phyloP scores from a whole-genome alignment of 2,113 vertebrate genomes.

The Setophaga petechia region DNA sequence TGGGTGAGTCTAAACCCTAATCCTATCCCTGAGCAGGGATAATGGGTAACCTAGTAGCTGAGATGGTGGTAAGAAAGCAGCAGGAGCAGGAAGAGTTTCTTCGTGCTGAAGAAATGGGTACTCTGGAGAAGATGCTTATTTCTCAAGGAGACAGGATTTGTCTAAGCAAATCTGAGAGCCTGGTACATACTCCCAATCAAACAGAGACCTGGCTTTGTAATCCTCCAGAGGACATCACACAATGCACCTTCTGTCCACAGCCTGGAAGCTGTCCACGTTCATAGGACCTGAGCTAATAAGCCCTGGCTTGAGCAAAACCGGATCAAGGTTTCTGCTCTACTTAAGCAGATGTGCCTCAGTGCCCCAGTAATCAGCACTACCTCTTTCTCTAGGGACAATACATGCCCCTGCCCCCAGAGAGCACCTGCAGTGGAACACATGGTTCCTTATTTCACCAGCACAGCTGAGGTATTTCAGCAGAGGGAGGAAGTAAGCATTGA shows the following conservation, averaged over 20 bases:
- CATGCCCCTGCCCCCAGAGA: not conserved
- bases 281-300: not conserved
- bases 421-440: not conserved
- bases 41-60: not conserved
- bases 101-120: not conserved
- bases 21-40: not conserved
- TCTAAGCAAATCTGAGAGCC: not conserved
- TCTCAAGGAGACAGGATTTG: not conserved
- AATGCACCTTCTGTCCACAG: constrained; percentile 15
- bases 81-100: not conserved
- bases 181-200: not conserved
- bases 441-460: not conserved
- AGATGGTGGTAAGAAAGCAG: not conserved
- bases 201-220: not conserved
- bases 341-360: not conserved
- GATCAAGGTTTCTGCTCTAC: not conserved
- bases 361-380: not conserved
- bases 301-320: not conserved
- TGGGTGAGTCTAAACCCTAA: not conserved
- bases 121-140: not conserved
- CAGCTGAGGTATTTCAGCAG: not conserved
- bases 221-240: not conserved
- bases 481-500: not conserved
- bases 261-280: constrained; percentile 15
- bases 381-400: not conserved